phyloP scores from a whole-genome alignment of 1,140 invertebrate species.

The Dolichoris vasculosae region DNA sequence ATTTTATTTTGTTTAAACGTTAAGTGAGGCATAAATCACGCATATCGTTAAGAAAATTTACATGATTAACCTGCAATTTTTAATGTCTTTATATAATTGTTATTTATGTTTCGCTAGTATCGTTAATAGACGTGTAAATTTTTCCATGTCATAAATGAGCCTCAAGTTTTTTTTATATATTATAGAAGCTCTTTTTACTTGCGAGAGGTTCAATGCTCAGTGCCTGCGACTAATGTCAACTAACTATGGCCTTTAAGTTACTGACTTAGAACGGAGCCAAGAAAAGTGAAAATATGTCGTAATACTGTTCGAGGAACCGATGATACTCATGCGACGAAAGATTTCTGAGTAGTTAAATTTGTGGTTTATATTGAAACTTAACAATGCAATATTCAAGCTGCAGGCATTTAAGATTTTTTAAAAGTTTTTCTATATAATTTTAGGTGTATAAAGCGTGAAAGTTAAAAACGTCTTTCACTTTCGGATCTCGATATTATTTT shows the following conservation, averaged over 20 bases:
- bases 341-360: slow-evolving; percentile 10
- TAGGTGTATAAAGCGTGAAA: background rate
- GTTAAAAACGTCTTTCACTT: background rate
- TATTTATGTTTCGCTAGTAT: background rate
- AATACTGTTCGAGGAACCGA: background rate
- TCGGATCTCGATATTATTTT: background rate
- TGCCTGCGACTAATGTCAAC: background rate
- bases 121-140: slow-evolving; percentile 4
- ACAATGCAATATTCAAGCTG: background rate
- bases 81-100: slow-evolving; percentile 1
- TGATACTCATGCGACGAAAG: background rate
- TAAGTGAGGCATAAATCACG: background rate
- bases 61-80: background rate
- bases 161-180: background rate
- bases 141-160: background rate
- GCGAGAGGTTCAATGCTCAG: background rate
- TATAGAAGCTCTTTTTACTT: background rate
- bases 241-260: background rate
- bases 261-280: background rate
- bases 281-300: slow-evolving; percentile 19
- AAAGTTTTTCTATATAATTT: background rate
- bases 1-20: slow-evolving; percentile 15
- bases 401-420: background rate
- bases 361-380: slow-evolving; percentile 3
- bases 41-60: background rate